Conservation (phyloP, 2,888 invertebrate species). For the Oegoconia quadripuncta region DNA sequence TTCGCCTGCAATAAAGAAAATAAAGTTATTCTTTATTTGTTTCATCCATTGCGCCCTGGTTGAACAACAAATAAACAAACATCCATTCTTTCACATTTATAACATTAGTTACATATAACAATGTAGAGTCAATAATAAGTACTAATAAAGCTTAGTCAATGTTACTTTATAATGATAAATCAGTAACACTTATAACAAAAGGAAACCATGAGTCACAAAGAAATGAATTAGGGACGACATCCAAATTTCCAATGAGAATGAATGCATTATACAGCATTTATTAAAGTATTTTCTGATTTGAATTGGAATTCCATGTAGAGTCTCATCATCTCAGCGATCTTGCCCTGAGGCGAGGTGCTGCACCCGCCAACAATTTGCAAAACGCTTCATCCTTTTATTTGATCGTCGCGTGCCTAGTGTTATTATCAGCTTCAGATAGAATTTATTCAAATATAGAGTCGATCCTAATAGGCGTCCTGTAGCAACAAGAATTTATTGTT, state of each 20-base stretch:
- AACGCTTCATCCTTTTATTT: conserved; percentile 38
- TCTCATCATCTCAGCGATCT: conserved; percentile 30
- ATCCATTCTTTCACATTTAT: no score
- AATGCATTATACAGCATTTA: neutral
- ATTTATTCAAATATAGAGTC: conserved; percentile 20
- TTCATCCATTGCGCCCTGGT: no score
- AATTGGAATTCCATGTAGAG: neutral
- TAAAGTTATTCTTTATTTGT: no score
- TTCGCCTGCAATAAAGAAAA: no score
- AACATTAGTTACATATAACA: no score
- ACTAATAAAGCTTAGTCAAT: no score
- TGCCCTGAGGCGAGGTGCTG: conserved; percentile 44
- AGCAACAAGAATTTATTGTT: neutral
- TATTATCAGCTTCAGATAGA: conserved; percentile 32
- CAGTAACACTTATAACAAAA: no score
- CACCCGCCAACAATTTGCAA: conserved; percentile 43
- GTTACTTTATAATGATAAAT: no score
- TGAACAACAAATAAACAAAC: no score
- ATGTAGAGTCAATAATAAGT: no score
- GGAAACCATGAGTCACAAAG: no score
- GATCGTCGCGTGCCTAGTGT: conserved; percentile 53
- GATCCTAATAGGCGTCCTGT: neutral
- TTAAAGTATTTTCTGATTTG: neutral
- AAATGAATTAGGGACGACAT: no score
- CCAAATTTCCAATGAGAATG: neutral